Evolutionary conservation across 2,797 vertebrate species (phyloP).

Genomic region (Pseudochirops cupreus): DNA sequence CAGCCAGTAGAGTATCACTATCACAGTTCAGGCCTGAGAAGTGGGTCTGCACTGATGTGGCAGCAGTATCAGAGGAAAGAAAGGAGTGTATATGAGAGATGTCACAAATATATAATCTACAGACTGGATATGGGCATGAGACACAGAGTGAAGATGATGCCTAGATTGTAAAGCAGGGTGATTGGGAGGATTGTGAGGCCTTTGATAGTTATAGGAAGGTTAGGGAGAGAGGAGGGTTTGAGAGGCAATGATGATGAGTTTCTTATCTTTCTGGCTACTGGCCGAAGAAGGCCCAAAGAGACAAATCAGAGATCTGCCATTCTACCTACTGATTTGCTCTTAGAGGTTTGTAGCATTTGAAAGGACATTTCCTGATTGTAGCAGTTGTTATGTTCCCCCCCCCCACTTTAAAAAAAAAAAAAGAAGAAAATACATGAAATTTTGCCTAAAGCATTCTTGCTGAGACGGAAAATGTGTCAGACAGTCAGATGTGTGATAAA

Average conservation of each 20-base stretch:
- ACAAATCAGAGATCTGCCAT: background rate
- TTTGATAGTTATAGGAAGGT: no score
- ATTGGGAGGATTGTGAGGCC: background rate
- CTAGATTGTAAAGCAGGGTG: background rate
- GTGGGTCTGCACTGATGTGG: background rate
- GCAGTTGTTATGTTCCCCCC: constrained; percentile 58
- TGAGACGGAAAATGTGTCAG: constrained; percentile 40
- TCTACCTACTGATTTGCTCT: constrained; percentile 55
- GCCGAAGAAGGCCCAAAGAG: background rate
- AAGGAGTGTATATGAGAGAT: background rate
- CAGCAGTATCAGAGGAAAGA: background rate
- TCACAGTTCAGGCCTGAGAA: background rate
- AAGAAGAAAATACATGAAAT: constrained; percentile 62
- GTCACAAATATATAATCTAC: background rate
- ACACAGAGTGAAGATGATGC: background rate
- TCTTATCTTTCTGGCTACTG: background rate
- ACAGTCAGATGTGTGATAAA: constrained; percentile 50
- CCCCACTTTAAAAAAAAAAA: background rate
- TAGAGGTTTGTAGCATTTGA: constrained; percentile 69
- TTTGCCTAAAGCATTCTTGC: constrained; percentile 65
- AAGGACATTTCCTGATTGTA: constrained; percentile 66
- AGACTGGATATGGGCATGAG: background rate
- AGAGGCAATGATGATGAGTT: background rate
- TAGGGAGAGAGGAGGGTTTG: background rate
- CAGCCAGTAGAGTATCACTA: background rate